Base-by-base conservation (phyloP, 2,113 vertebrate species). In the Cyanistes caeruleus region DNA sequence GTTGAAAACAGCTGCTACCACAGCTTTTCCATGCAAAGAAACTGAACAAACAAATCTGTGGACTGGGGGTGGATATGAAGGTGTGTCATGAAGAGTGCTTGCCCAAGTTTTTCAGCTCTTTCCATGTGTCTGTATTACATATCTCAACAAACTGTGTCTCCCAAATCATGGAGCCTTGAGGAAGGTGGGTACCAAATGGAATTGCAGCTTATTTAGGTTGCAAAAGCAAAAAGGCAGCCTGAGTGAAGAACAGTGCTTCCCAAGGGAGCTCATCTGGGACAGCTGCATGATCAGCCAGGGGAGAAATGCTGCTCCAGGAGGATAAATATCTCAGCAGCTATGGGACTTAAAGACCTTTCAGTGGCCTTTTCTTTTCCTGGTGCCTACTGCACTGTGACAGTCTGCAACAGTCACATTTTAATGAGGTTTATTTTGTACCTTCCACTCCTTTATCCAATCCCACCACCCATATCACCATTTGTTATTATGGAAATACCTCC, bases 261-360 rank as follows among this genome's bases (percentile, higher is more conserved):
- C 7, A 9, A 8, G 13, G 44, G 74, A 91, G 30, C 30, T 73
- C 51, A 67, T 4, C 27, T 43, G 23, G 31, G n/a, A 31, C 41
- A 77, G 33, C 31, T 43, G 55, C 49, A 46, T 46, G 48, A 46
- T 11, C 27, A 74, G 9, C 39, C 9, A 44, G 9, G 30, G 23
- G 5, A 76, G 49, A 85, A 82, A 76, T 70, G 18, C 48, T 84
- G 23, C 52, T 78, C 25, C 3, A 2, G 16, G 11, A 77, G 14
- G 13, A 5, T 24, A 56, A 76, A n/a, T 28, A 35, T 43, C 73
- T 76, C 3, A 0, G 15, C 11, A 84, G 28, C 53, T 41, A 44
- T 0, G 2, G 13, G 69, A 62, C 23, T 73, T 48, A 58, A 58
- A 0, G 6, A 68, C 10, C n/a, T 75, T 52, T 39, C 2, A 0